Base-by-base conservation (phyloP, 2,113 vertebrate species). In the Laticauda laticaudata region DNA sequence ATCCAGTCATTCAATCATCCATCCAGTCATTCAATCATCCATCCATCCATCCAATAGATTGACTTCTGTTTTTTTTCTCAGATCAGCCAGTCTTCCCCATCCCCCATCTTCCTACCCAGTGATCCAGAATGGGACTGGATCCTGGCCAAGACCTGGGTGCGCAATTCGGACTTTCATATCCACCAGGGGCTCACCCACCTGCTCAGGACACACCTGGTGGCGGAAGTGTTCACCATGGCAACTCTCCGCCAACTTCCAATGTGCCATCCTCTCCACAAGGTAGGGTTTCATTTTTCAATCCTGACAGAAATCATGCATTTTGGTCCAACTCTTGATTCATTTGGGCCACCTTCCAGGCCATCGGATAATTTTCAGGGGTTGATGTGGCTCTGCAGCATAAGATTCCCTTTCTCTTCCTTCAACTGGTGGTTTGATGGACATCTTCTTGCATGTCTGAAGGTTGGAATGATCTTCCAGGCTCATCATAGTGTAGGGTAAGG, bases 101-200 rank as follows among this genome's bases (percentile, higher is more conserved):
- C 96, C 89, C 98, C 98, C 1, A 97, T 98, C 94, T 98, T 98
- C 94, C 94, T 99, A 92, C 98, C 98, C 88, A 98, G 97, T 18
- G 98, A 99, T 93, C 34, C 96, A 3, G 90, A 96, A 57, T 97
- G 95, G 93, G 98, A 98, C 93, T 98, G 98, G 98, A 94, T 98
- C 92, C 94, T 98, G 97, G 98, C 98, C 43, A 99, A 98, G 97
- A 98, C 98, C 0, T 99, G 98, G 98, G 98, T 98, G 64, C 97
- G 96, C 56, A 96, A 94, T 6, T 94, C 98, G 0, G 98, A 98
- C 85, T 98, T 98, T 92, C 97, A 98, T 92, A 94, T 97, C 57
- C 98, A 99, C 91, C 98, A 98, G 96, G 91, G 97, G 53, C 92
- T 96, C 91, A 97, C 98, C 4, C 98, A 98, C 92, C 98, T 97